Percentiles rank a stretch among this genome's conserved stretches.
phyloP scores from a whole-genome alignment of 35 echinoderm and acorn worm species.

The Anneissia japonica region DNA sequence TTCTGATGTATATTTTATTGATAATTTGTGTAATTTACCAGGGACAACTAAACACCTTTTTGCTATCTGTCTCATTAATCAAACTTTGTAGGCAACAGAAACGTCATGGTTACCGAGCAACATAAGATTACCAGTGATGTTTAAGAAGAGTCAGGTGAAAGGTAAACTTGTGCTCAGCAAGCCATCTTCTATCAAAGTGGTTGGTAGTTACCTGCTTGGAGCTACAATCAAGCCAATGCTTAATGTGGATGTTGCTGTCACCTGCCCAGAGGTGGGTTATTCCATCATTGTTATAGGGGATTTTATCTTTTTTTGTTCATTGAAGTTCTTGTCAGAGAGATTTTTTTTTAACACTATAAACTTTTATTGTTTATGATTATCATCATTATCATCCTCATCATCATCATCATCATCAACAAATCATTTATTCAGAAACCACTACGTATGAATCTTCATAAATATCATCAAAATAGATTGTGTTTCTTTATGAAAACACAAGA shows the following conservation, averaged over 20 bases:
- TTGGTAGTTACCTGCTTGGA: conserved; percentile 58
- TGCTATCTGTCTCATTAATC: not conserved
- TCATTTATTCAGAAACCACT: no score
- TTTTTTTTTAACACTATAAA: no score
- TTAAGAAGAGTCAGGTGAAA: conserved; percentile 51
- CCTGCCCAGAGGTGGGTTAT: conserved; percentile 47
- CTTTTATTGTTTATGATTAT: no score
- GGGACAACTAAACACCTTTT: not conserved
- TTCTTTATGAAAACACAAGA: no score
- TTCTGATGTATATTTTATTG: not conserved
- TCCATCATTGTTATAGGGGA: no score
- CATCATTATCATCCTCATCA: no score
- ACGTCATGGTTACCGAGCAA: conserved; percentile 30
- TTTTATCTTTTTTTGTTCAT: no score
- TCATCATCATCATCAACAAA: no score
- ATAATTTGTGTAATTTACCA: not conserved
- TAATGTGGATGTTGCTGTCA: conserved; percentile 58
- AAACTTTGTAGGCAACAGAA: conserved; percentile 26
- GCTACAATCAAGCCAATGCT: conserved; percentile 22
- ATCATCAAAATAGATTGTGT: no score
- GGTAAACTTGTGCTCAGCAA: conserved; percentile 38
- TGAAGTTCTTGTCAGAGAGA: no score
- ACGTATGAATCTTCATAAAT: no score
- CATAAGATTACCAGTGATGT: conserved; percentile 27
- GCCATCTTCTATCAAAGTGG: conserved; percentile 50